phyloP scores from a whole-genome alignment of 1,140 invertebrate genomes.

The Cephus cinctus region DNA sequence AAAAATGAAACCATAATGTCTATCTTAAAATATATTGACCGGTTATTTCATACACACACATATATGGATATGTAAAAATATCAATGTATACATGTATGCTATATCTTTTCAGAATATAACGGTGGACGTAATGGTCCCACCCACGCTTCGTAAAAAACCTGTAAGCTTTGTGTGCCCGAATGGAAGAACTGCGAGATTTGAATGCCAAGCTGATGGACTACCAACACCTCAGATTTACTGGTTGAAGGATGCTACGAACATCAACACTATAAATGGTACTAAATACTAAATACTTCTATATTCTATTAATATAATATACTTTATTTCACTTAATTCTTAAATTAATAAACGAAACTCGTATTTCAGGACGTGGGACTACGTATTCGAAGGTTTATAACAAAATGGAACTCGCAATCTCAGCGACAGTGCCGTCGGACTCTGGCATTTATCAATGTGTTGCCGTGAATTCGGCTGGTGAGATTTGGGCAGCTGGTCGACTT shows the following conservation, averaged over 20 bases:
- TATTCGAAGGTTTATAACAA: slow-evolving; percentile 48
- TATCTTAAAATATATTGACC: no score
- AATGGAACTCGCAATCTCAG: slow-evolving; percentile 63
- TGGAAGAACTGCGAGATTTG: slow-evolving; percentile 68
- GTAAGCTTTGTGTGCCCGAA: slow-evolving; percentile 61
- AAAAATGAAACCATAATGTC: no score
- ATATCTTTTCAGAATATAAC: slow-evolving; percentile 43
- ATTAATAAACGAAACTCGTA: no score
- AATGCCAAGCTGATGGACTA: slow-evolving; percentile 67
- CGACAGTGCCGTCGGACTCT: slow-evolving; percentile 66
- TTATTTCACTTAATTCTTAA: no score
- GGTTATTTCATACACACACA: no score
- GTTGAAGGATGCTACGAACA: slow-evolving; percentile 67
- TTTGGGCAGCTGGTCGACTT: slow-evolving; percentile 62
- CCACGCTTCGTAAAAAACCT: slow-evolving; percentile 61
- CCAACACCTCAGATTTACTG: slow-evolving; percentile 67
- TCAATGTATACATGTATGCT: no score
- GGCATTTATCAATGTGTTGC: slow-evolving; percentile 79
- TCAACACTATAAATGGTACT: slow-evolving; percentile 62
- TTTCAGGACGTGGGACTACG: slow-evolving; percentile 57
- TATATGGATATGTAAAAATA: no score
- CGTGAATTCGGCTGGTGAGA: slow-evolving; percentile 64
- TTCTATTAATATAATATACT: slow-evolving; percentile 2
- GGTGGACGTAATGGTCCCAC: slow-evolving; percentile 61
- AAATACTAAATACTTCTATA: slow-evolving; percentile 7